Evolutionary conservation across 1,140 invertebrate species (phyloP).

Genomic region (Orussus abietinus): DNA sequence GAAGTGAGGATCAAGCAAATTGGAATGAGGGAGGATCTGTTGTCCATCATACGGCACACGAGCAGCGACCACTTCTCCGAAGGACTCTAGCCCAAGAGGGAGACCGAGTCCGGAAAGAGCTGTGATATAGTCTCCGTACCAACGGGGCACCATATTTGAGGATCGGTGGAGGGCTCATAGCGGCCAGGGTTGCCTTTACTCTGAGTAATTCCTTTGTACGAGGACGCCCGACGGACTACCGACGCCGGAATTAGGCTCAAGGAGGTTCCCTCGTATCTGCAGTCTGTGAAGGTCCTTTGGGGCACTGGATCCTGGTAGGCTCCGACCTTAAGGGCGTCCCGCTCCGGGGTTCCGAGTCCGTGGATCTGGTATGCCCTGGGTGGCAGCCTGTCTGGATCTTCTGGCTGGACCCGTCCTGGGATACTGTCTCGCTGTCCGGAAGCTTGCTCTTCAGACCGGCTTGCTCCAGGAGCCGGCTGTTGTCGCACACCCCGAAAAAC

Average conservation of each 20-base stretch:
- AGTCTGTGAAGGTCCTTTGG: too few species aligned
- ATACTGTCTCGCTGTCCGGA: constrained; percentile 40
- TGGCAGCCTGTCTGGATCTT: constrained; percentile 41
- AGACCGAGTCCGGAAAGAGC: constrained; percentile 15
- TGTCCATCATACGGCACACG: constrained; percentile 52
- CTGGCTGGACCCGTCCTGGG: constrained; percentile 38
- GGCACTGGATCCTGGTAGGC: not conserved
- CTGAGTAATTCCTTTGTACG: too few species aligned
- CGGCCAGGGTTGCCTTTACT: too few species aligned
- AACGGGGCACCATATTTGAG: too few species aligned
- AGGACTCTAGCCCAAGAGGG: constrained; percentile 43
- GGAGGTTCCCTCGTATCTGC: too few species aligned
- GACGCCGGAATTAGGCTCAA: too few species aligned
- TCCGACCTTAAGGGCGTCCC: not conserved
- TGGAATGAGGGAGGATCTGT: constrained; percentile 54
- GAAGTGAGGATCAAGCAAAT: constrained; percentile 53
- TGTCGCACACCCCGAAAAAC: too few species aligned
- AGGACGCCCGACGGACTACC: too few species aligned
- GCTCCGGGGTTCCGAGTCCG: too few species aligned
- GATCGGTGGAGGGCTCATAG: too few species aligned
- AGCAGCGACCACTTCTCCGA: constrained; percentile 54
- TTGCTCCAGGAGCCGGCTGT: constrained; percentile 27
- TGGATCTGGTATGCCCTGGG: constrained; percentile 45
- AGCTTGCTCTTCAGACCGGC: constrained; percentile 37
- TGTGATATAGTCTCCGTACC: too few species aligned